Evolutionary conservation across 2,888 invertebrate genomes (phyloP).

Genomic region (Tinea pellionella): DNA sequence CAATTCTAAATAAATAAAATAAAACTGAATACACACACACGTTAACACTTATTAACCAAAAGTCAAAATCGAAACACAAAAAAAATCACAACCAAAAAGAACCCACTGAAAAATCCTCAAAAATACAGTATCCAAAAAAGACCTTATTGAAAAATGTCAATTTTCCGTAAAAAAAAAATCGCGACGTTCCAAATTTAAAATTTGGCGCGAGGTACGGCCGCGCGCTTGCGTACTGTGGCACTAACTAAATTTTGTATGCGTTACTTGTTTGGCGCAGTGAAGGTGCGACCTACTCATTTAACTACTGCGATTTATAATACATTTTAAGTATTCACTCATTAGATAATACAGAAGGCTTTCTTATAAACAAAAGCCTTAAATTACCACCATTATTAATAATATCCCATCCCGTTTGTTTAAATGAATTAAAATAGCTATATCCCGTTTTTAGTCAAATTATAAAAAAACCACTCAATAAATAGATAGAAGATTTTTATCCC

Average conservation of each 20-base stretch:
- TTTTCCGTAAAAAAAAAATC: conserved; percentile 20
- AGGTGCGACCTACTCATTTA: conserved; percentile 37
- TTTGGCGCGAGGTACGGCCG: conserved; percentile 57
- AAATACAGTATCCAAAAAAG: background rate
- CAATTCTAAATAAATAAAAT: background rate
- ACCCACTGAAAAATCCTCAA: background rate
- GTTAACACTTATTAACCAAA: background rate
- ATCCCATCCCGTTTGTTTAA: too few relatives aligned
- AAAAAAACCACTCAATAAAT: too few relatives aligned
- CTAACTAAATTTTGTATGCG: conserved; percentile 63
- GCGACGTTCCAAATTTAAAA: conserved; percentile 38
- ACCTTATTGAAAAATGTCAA: conserved; percentile 19
- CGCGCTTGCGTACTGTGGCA: conserved; percentile 57
- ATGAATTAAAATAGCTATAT: too few relatives aligned
- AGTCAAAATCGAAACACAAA: background rate
- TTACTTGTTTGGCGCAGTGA: conserved; percentile 47
- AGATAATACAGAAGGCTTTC: too few relatives aligned
- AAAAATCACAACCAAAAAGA: conserved; percentile 4
- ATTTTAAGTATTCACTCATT: background rate
- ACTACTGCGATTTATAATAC: background rate
- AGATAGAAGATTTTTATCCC: too few relatives aligned
- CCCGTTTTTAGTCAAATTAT: too few relatives aligned
- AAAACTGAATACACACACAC: background rate
- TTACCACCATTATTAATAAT: too few relatives aligned
- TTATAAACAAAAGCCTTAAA: too few relatives aligned